Evolutionary conservation across 2,888 invertebrate genomes (phyloP).

Genomic region (Andrena dorsata): DNA sequence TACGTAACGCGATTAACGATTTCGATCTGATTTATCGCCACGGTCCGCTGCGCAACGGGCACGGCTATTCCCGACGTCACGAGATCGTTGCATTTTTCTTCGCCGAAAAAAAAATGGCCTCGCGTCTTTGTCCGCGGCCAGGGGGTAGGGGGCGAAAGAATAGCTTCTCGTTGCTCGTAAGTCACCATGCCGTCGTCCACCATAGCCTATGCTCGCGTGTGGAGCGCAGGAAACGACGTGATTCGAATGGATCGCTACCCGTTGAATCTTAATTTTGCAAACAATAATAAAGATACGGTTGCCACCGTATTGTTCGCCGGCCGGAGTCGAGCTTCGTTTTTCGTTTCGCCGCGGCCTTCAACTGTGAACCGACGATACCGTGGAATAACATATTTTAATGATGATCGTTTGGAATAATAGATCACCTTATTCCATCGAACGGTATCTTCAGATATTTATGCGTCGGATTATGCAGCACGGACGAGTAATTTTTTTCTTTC

Average conservation of each 20-base stretch:
- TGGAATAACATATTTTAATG: neutral
- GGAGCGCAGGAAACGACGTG: slow-evolving; percentile 29
- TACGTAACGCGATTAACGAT: slow-evolving; percentile 20
- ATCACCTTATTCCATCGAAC: neutral
- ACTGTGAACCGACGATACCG: neutral
- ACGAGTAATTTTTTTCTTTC: too few relatives aligned
- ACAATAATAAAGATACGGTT: slow-evolving; percentile 33
- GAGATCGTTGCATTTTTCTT: neutral
- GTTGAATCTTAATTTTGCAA: slow-evolving; percentile 42
- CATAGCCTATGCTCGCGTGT: slow-evolving; percentile 24
- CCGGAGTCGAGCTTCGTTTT: slow-evolving; percentile 13
- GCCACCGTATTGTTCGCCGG: slow-evolving; percentile 4
- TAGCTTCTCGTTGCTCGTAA: neutral
- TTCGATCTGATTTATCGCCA: slow-evolving; percentile 19
- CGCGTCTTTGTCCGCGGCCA: neutral
- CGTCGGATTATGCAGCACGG: too few relatives aligned
- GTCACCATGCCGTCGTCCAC: neutral
- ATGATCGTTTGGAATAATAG: slow-evolving; percentile 5
- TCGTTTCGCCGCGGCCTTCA: neutral
- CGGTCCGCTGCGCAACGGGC: neutral
- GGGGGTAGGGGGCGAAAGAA: neutral
- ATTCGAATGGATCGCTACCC: slow-evolving; percentile 40
- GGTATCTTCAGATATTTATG: neutral
- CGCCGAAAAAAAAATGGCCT: neutral
- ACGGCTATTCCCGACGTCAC: neutral